Evolutionary conservation across 2,797 vertebrate genomes (phyloP).

Genomic region (Scarus forsteni): DNA sequence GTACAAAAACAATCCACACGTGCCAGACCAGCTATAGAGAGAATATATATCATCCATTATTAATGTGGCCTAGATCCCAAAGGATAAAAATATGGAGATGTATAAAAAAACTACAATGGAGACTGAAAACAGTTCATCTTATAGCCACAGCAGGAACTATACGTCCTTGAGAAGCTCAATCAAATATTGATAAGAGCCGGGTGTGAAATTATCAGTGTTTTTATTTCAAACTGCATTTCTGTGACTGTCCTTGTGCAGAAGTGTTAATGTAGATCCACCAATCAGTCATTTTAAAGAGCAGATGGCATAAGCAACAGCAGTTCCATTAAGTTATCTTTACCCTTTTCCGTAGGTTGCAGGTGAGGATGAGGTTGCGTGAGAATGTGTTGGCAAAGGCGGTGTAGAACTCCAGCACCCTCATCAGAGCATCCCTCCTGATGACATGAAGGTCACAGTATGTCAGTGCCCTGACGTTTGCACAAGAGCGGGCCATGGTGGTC

Average conservation of each 20-base stretch:
- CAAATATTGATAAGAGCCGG: conserved; percentile 26
- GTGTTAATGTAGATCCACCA: neutral
- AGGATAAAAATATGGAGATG: conserved; percentile 9
- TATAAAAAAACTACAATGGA: conserved; percentile 19
- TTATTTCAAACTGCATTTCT: neutral
- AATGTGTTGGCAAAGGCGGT: conserved; percentile 96
- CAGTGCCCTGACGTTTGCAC: conserved; percentile 94
- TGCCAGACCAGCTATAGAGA: conserved; percentile 19
- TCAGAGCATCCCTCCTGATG: conserved; percentile 93
- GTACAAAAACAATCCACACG: conserved; percentile 11
- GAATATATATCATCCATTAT: conserved; percentile 53
- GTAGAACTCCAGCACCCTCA: conserved; percentile 96
- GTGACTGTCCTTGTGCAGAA: neutral
- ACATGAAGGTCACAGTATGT: conserved; percentile 98
- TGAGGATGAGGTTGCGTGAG: conserved; percentile 96
- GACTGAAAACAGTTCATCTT: conserved; percentile 9
- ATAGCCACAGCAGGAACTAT: conserved; percentile 24
- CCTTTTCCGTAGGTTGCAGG: conserved; percentile 95
- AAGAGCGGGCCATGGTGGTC: conserved; percentile 90
- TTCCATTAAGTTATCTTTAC: conserved; percentile 78
- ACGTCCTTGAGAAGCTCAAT: conserved; percentile 12
- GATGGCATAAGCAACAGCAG: neutral
- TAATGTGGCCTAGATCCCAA: conserved; percentile 27
- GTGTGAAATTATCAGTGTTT: neutral
- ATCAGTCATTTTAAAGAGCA: neutral